A percentile compares a stretch with the other conserved stretches of the same genome.
Evolutionary conservation across 2,797 vertebrate species (phyloP).

Genomic region (Hydrophis major): DNA sequence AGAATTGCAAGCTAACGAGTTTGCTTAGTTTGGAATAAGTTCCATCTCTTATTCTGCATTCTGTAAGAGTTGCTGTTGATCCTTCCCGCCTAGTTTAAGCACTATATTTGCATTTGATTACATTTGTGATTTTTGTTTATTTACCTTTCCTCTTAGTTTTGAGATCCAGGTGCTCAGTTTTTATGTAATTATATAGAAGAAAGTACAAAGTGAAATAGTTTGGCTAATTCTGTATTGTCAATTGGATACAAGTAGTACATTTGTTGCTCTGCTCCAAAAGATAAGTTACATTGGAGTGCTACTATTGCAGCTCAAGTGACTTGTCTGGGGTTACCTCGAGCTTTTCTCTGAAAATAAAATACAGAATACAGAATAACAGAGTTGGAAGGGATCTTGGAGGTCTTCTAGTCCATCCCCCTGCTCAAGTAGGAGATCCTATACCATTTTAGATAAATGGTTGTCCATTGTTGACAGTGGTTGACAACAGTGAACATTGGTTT

Average conservation of each 20-base stretch:
- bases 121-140: not conserved
- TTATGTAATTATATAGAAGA: not conserved
- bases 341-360: not conserved
- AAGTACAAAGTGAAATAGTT: not conserved
- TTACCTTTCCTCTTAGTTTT: not conserved
- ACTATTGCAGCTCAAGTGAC: not conserved
- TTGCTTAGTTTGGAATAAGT: not conserved
- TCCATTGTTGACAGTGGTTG: not conserved
- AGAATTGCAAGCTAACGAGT: no score
- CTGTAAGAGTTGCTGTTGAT: not conserved
- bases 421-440: not conserved
- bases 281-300: not conserved
- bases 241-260: not conserved
- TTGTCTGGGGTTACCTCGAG: not conserved
- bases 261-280: not conserved
- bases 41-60: not conserved
- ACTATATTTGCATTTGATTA: not conserved
- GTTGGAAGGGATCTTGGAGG: not conserved
- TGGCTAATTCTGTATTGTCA: not conserved
- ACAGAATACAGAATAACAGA: not conserved
- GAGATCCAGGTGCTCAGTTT: not conserved
- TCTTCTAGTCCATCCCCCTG: not conserved
- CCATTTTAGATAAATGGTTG: not conserved
- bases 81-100: not conserved
- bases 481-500: not conserved